These are phyloP conservation scores for Goniozus legneri DNA, from an alignment of 1,140 invertebrate species.

Conservation along the genomic window DNA sequence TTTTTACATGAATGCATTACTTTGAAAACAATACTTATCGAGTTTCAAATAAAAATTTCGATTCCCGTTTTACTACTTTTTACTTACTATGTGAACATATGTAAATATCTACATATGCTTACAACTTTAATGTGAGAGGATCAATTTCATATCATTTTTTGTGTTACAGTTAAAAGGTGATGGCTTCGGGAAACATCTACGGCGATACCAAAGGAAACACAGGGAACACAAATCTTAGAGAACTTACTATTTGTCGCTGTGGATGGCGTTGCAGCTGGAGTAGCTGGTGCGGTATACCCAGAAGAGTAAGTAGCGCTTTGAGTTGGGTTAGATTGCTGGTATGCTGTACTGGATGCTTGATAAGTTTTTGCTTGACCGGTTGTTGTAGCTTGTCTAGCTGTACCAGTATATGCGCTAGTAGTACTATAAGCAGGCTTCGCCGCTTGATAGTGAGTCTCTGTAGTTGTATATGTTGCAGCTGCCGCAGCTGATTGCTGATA, in stretches of 20 bases:
- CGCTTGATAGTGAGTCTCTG: conserved; percentile 64
- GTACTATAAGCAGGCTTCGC: conserved; percentile 64
- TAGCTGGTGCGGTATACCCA: conserved; percentile 56
- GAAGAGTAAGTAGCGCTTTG: conserved; percentile 51
- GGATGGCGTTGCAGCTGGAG: conserved; percentile 59
- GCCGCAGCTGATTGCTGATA: conserved; percentile 67
- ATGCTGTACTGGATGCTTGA: conserved; percentile 50
- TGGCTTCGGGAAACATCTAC: not conserved
- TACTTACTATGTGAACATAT: too few species aligned
- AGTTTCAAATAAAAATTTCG: too few species aligned
- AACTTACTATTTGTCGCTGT: conserved; percentile 52
- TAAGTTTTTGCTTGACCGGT: conserved; percentile 56
- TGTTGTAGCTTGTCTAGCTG: conserved; percentile 58
- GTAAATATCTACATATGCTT: too few species aligned
- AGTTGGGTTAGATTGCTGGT: conserved; percentile 49
- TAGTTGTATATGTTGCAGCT: conserved; percentile 65
- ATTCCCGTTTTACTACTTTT: too few species aligned
- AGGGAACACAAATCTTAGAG: conserved; percentile 16
- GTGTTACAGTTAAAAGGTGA: conserved; percentile 22
- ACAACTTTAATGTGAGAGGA: conserved; percentile 36
- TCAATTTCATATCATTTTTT: conserved; percentile 49
- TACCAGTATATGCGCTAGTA: conserved; percentile 62
- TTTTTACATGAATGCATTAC: too few species aligned
- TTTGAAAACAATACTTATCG: too few species aligned
- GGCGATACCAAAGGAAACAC: not conserved